Evolutionary conservation across 1,140 invertebrate genomes (phyloP).

Genomic region (Drosophila littoralis): DNA sequence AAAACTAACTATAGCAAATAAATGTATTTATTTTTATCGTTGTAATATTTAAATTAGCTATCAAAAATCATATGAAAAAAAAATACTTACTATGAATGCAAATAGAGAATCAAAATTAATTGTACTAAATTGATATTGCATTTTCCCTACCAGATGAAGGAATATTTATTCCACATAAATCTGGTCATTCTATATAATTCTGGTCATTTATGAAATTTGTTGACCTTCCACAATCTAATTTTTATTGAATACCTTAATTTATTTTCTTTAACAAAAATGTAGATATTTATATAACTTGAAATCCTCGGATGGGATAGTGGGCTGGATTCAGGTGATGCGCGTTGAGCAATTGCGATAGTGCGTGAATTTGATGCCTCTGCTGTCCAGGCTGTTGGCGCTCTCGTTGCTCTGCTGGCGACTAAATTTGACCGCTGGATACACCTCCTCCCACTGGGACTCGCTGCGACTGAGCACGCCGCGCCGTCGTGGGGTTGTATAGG

Average conservation of each 20-base stretch:
- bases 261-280: neutral
- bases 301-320: neutral
- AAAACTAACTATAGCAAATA: slow-evolving; percentile 28
- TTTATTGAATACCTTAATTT: neutral
- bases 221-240: neutral
- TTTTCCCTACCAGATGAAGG: too few species aligned
- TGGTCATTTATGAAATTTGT: too few species aligned
- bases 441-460: slow-evolving; percentile 76
- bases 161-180: too few species aligned
- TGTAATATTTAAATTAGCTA: slow-evolving; percentile 54
- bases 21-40: slow-evolving; percentile 62
- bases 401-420: slow-evolving; percentile 56
- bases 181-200: too few species aligned
- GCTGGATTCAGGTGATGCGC: slow-evolving; percentile 60
- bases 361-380: slow-evolving; percentile 52
- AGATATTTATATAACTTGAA: slow-evolving; percentile 9
- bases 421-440: slow-evolving; percentile 73
- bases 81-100: slow-evolving; percentile 44
- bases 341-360: slow-evolving; percentile 81
- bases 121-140: slow-evolving; percentile 22
- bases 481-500: slow-evolving; percentile 45
- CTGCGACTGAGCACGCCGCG: slow-evolving; percentile 76
- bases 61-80: slow-evolving; percentile 37
- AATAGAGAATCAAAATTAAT: slow-evolving; percentile 47
- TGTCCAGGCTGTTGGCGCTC: slow-evolving; percentile 48